Evolutionary conservation across 2,888 invertebrate genomes (phyloP).

Genomic region (Scaeva pyrastri): DNA sequence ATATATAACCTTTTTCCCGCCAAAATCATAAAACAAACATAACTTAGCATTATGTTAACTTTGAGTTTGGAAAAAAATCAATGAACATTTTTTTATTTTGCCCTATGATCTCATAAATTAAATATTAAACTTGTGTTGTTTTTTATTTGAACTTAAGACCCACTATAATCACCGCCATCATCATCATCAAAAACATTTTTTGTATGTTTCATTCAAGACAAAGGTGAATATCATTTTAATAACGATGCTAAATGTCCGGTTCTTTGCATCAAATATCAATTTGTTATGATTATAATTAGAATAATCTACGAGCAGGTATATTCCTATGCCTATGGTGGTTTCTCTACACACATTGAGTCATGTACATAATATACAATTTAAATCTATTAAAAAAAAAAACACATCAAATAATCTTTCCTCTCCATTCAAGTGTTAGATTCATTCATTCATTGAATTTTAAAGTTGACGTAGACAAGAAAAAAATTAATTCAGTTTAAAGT

Average conservation of each 20-base stretch:
- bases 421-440: conserved; percentile 70
- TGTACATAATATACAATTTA: background rate
- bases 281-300: conserved; percentile 52
- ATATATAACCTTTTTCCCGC: background rate
- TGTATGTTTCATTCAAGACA: conserved; percentile 3
- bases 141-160: background rate
- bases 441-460: conserved; percentile 55
- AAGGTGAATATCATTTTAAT: conserved; percentile 35
- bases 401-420: conserved; percentile 16
- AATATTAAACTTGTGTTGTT: conserved; percentile 16
- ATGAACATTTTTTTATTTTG: conserved; percentile 1
- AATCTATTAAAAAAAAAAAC: background rate
- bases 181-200: background rate
- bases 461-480: background rate
- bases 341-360: conserved; percentile 21
- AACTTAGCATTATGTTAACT: conserved; percentile 23
- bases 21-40: background rate
- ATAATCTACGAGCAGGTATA: no score
- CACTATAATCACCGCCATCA: conserved; percentile 13
- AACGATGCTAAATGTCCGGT: conserved; percentile 63
- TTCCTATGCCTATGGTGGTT: conserved; percentile 19
- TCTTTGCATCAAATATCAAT: conserved; percentile 66
- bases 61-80: conserved; percentile 12
- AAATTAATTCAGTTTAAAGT: conserved; percentile 55
- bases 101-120: conserved; percentile 37